Evolutionary conservation across 2,888 invertebrate species (phyloP).

Genomic region (Anthoptus insignis): DNA sequence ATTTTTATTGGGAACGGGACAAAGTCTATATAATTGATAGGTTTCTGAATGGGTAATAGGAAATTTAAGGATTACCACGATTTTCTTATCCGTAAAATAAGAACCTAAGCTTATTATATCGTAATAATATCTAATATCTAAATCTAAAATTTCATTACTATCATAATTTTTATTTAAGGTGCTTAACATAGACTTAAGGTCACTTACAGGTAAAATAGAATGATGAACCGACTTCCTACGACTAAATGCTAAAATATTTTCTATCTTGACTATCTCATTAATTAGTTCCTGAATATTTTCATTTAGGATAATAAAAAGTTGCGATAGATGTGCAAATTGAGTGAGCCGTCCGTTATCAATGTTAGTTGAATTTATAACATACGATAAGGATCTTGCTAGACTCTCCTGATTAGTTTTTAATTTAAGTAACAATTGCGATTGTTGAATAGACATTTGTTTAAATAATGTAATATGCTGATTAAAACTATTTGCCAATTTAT

Average conservation of each 20-base stretch:
- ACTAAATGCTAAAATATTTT: not conserved
- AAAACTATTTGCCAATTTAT: not conserved
- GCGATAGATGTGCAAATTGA: not conserved
- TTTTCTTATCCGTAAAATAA: not conserved
- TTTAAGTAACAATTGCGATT: not conserved
- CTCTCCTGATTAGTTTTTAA: not conserved
- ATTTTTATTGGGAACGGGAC: not conserved
- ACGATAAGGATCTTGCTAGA: not conserved
- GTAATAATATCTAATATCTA: not conserved
- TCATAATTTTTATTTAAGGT: not conserved
- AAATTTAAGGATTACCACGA: not conserved
- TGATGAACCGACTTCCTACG: not conserved
- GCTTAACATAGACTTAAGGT: not conserved
- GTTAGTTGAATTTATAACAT: not conserved
- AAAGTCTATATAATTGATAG: not conserved
- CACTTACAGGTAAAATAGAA: not conserved
- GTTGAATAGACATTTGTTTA: constrained; percentile 5
- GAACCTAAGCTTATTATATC: not conserved
- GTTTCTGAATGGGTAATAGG: not conserved
- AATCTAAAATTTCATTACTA: not conserved
- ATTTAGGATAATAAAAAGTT: not conserved
- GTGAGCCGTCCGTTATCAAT: not conserved
- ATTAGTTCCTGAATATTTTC: not conserved
- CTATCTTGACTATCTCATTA: not conserved
- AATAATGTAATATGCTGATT: not conserved